These are phyloP conservation scores for Dexiosoma caninum DNA, from an alignment of 2,888 invertebrate genomes.

Conservation along the genomic window DNA sequence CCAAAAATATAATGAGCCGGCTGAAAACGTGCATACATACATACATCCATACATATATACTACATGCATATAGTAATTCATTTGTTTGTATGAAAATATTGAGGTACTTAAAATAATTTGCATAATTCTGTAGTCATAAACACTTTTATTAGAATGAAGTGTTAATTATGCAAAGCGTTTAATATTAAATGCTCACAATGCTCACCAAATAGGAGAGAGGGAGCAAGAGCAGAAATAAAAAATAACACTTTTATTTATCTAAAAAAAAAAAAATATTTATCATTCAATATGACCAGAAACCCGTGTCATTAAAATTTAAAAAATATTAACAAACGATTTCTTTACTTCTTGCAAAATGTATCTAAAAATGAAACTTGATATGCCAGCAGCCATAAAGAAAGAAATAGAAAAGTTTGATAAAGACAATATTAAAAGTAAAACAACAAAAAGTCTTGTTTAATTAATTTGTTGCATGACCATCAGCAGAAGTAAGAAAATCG, in stretches of 20 bases:
- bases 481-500: conserved; percentile 32
- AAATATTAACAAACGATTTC: conserved; percentile 5
- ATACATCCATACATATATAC: neutral
- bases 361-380: conserved; percentile 37
- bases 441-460: conserved; percentile 41
- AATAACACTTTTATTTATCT: neutral
- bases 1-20: conserved; percentile 7
- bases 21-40: conserved; percentile 4
- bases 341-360: neutral
- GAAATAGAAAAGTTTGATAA: conserved; percentile 33
- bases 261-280: neutral
- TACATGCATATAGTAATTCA: too few relatives aligned
- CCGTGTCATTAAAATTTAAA: neutral
- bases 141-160: conserved; percentile 62
- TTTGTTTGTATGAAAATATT: neutral
- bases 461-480: conserved; percentile 60
- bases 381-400: conserved; percentile 33
- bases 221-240: neutral
- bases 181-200: conserved; percentile 22
- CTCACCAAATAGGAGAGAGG: neutral
- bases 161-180: conserved; percentile 62
- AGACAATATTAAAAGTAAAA: neutral
- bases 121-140: conserved; percentile 61
- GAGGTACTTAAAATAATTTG: conserved; percentile 49
- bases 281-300: neutral